Evolutionary conservation across 2,888 invertebrate genomes (phyloP), one percentile per base, ranked within the genome.

Genomic region (Ctenicera cuprea): DNA sequence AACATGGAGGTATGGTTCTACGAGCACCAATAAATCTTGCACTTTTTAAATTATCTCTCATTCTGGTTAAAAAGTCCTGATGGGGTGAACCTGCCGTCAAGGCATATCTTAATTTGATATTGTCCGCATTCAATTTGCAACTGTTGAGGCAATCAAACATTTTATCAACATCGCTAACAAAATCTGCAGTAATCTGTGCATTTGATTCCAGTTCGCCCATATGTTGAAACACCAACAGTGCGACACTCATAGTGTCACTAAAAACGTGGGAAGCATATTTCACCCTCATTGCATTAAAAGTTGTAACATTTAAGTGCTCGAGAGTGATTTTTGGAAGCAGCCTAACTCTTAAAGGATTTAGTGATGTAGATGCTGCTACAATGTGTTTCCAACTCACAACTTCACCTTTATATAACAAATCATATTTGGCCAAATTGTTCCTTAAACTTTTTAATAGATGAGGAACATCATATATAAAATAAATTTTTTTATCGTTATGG

Each of bases 351-450:
- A 71, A 16, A 7, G 57, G 65, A 38, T 71, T 52, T 54, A 41
- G 22, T 8, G 71, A 64, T 38, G 50, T 30, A 26, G 38, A 18
- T 12, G 64, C 57, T 12, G 14, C 18, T 8, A 30, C 20, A 14
- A 71, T 71, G 57, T 65, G 48, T 8, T 8, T n/a, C 71, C 71
- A 71, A 57, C 71, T 71, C 5, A 71, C 71, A 43, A 57, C 22
- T 45, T 71, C 20, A 22, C 22, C 18, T 12, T 71, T 26, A 18
- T 11, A 71, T 12, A 16, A 3, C 41, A 71, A 45, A 45, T 65
- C 59, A 45, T 71, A 48, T 48, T 71, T 71, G 14, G n/a, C 7
- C n/a, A 71, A 14, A 54, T 57, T 71, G 11, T 18, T 48, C 18
- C 48, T 16, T 9, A 8, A 4, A 9, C 8, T 9, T 16, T 48